phyloP scores from a whole-genome alignment of 2,888 invertebrate species.

The Hyposoter didymator region DNA sequence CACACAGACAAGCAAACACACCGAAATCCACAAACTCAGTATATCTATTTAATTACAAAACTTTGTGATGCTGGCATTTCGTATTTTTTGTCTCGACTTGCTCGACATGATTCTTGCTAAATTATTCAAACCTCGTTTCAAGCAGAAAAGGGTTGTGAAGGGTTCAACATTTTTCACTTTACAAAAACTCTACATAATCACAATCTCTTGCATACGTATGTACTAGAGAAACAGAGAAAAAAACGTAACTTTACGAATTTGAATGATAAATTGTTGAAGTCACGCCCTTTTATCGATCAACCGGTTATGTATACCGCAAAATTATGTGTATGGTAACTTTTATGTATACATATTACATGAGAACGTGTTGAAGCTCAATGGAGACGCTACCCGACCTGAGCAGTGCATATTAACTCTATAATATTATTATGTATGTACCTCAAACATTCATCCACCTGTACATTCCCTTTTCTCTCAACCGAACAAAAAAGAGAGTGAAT shows the following conservation, averaged over 20 bases:
- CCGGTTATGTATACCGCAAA: constrained; percentile 1
- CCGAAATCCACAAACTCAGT: background rate
- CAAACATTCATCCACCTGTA: constrained; percentile 8
- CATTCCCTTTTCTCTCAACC: constrained; percentile 3
- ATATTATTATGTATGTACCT: constrained; percentile 35
- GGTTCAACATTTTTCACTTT: background rate
- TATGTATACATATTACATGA: constrained; percentile 35
- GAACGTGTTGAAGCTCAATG: background rate
- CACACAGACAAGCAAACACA: background rate
- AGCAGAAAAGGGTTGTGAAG: background rate
- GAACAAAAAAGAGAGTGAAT: constrained; percentile 13
- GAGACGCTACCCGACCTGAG: background rate
- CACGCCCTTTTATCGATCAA: background rate
- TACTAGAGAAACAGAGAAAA: background rate
- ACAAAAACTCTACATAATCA: background rate
- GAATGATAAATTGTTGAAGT: background rate
- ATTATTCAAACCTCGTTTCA: constrained; percentile 12
- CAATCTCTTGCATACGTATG: constrained; percentile 1
- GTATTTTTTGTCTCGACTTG: background rate
- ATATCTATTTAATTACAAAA: background rate
- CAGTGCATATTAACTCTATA: constrained; percentile 1
- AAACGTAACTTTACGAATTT: background rate
- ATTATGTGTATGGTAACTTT: constrained; percentile 4
- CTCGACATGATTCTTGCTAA: background rate
- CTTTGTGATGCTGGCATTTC: background rate